Conservation (phyloP, 2,888 invertebrate species). For the Polymixis lichenea region DNA sequence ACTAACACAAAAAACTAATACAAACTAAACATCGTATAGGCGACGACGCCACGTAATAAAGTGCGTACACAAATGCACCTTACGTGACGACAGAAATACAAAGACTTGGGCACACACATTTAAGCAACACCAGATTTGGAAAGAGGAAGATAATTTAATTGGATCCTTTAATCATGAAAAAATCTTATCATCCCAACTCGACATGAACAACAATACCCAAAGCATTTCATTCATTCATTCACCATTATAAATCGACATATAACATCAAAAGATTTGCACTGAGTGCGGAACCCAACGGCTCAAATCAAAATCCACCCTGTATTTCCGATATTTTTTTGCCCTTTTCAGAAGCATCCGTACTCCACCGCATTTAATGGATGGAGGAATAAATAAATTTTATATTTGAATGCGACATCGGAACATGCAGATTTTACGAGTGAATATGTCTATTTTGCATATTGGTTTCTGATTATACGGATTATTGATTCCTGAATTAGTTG, state of each 20-base stretch:
- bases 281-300: slow-evolving; percentile 20
- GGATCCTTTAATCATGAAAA: not conserved
- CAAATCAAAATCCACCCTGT: slow-evolving; percentile 21
- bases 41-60: too few relatives aligned
- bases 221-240: not conserved
- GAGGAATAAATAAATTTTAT: slow-evolving; percentile 37
- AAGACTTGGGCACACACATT: too few relatives aligned
- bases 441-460: slow-evolving; percentile 40
- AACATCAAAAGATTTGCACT: slow-evolving; percentile 4
- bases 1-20: too few relatives aligned
- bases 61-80: too few relatives aligned
- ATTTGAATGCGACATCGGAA: slow-evolving; percentile 40
- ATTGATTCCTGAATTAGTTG: not conserved
- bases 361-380: slow-evolving; percentile 36
- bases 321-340: slow-evolving; percentile 38
- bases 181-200: not conserved
- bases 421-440: slow-evolving; percentile 35
- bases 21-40: too few relatives aligned
- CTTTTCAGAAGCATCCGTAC: slow-evolving; percentile 37
- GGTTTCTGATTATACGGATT: slow-evolving; percentile 1
- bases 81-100: too few relatives aligned
- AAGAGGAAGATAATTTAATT: not conserved
- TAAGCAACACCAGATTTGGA: too few relatives aligned
- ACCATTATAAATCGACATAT: not conserved
- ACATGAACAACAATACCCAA: not conserved